Evolutionary conservation across 2,113 vertebrate genomes (phyloP).

Genomic region (Equus quagga): DNA sequence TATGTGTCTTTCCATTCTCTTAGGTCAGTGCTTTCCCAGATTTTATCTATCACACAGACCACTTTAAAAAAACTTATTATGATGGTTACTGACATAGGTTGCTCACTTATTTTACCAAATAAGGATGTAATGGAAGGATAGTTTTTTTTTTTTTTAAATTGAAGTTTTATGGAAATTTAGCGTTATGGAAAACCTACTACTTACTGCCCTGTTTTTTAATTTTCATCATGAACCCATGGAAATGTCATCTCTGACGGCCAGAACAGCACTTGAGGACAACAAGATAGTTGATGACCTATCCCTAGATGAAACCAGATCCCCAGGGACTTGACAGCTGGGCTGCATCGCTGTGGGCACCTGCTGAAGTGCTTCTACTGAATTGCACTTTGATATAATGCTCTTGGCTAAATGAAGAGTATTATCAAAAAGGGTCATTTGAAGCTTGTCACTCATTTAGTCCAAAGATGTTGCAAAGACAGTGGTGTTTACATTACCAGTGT

Average conservation of each 20-base stretch:
- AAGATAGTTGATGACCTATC: not conserved
- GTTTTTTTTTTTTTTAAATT: not conserved
- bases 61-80: not conserved
- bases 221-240: conserved; percentile 11
- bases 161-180: not conserved
- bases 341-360: not conserved
- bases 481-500: not conserved
- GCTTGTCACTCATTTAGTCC: conserved; percentile 27
- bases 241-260: conserved; percentile 16
- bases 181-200: conserved; percentile 41
- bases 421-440: not conserved
- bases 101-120: conserved; percentile 45
- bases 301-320: not conserved
- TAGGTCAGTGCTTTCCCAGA: conserved; percentile 59
- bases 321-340: not conserved
- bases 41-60: conserved; percentile 46
- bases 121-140: not conserved
- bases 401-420: not conserved
- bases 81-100: conserved; percentile 30
- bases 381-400: not conserved
- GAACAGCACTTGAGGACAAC: not conserved
- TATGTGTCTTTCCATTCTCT: conserved; percentile 48
- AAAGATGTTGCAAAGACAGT: not conserved
- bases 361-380: not conserved
- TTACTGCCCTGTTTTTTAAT: not conserved